Conservation (phyloP, 2,113 vertebrate genomes). For the Pomatostomus ruficeps region DNA sequence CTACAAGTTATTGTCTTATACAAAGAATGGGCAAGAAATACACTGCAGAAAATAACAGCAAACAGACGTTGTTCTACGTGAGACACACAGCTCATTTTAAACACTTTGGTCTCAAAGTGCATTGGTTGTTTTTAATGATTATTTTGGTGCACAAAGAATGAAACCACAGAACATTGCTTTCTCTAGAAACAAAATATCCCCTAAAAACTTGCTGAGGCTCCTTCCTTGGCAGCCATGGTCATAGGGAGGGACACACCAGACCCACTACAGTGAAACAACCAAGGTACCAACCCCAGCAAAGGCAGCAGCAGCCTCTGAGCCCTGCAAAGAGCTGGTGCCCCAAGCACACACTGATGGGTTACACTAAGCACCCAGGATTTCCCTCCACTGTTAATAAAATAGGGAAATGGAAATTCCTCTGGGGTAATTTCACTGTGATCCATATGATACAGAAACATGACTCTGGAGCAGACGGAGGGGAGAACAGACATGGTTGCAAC, state of each 20-base stretch:
- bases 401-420: background rate
- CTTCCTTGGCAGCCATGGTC: fast-evolving
- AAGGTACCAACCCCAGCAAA: background rate
- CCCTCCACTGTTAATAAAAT: background rate
- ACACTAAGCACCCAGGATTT: background rate
- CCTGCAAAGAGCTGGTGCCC: background rate
- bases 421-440: background rate
- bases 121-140: background rate
- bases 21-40: slow-evolving; percentile 21
- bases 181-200: background rate
- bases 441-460: background rate
- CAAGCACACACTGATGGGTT: background rate
- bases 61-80: background rate
- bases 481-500: slow-evolving; percentile 13
- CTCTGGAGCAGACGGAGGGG: background rate
- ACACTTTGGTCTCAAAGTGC: background rate
- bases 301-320: background rate
- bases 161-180: background rate
- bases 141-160: background rate
- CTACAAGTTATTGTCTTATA: slow-evolving; percentile 34
- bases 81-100: background rate
- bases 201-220: background rate
- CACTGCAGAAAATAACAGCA: background rate
- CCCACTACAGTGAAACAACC: background rate
- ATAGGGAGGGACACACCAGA: background rate